These are phyloP conservation scores for Amaurobius ferox DNA, from an alignment of 2,888 invertebrate species.

Conservation along the genomic window DNA sequence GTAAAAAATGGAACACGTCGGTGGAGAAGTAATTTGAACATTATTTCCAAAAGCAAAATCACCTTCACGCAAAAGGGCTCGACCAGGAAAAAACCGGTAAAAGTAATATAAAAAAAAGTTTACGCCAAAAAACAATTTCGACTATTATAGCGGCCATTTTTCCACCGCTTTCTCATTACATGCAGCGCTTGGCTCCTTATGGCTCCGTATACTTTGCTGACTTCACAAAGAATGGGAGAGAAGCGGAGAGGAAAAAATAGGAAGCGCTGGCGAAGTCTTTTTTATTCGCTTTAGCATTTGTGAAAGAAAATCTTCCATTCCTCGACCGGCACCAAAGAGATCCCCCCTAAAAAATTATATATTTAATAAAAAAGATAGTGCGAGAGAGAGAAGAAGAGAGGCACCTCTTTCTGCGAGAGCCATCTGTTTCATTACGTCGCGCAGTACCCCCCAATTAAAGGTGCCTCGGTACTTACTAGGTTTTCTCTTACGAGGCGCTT, in stretches of 20 bases:
- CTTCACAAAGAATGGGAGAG: slow-evolving; percentile 54
- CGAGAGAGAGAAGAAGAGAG: slow-evolving; percentile 19
- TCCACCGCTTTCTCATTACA: slow-evolving; percentile 71
- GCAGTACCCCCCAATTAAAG: slow-evolving; percentile 61
- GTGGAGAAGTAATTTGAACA: slow-evolving; percentile 65
- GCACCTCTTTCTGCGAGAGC: slow-evolving; percentile 42
- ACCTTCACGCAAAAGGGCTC: slow-evolving; percentile 64
- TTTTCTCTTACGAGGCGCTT: slow-evolving; percentile 66
- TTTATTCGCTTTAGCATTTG: slow-evolving; percentile 25
- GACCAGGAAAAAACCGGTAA: slow-evolving; percentile 56
- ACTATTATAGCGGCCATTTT: slow-evolving; percentile 71
- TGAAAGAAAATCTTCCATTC: slow-evolving; percentile 48
- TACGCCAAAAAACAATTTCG: slow-evolving; percentile 69
- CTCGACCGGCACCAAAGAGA: slow-evolving; percentile 35
- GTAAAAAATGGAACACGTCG: slow-evolving; percentile 62
- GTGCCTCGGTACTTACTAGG: slow-evolving; percentile 43
- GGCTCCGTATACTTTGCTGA: slow-evolving; percentile 71
- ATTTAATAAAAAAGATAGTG: slow-evolving; percentile 38
- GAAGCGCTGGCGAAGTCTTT: slow-evolving; percentile 18
- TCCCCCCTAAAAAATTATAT: slow-evolving; percentile 53
- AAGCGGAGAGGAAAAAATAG: slow-evolving; percentile 2
- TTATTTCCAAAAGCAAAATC: slow-evolving; percentile 67
- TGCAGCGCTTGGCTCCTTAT: slow-evolving; percentile 70
- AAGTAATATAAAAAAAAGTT: slow-evolving; percentile 46
- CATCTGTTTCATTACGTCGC: slow-evolving; percentile 71